Conservation (phyloP, 2,888 invertebrate genomes). For the Polymixis flavicincta region DNA sequence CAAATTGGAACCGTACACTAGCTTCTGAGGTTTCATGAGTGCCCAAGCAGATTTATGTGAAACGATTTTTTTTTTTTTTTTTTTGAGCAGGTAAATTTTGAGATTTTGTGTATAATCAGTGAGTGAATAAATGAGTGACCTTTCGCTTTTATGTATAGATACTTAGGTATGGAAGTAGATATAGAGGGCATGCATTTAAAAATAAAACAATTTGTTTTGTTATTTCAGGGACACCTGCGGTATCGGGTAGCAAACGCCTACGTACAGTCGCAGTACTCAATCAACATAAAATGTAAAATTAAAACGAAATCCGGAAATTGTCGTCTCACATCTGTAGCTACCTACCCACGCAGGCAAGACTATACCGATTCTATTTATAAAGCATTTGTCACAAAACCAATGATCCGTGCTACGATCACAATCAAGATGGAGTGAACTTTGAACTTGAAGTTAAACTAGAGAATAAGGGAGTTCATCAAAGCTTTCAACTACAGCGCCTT, state of each 20-base stretch:
- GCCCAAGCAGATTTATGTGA: no score
- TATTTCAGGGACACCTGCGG: neutral
- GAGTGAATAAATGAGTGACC: no score
- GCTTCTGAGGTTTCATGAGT: no score
- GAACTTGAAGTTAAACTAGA: conserved; percentile 54
- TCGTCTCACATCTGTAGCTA: neutral
- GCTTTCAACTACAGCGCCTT: conserved; percentile 65
- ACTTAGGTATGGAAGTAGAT: no score
- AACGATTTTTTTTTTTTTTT: no score
- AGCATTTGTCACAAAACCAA: conserved; percentile 46
- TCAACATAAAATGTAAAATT: conserved; percentile 29
- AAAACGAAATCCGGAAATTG: conserved; percentile 3
- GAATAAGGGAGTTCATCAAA: conserved; percentile 61
- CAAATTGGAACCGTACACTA: no score
- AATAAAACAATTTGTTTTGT: no score
- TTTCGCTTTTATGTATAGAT: no score
- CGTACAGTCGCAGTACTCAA: neutral
- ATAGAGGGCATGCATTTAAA: no score
- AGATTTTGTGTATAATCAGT: no score
- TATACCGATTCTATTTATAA: conserved; percentile 33
- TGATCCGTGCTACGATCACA: conserved; percentile 43
- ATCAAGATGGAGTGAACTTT: conserved; percentile 62
- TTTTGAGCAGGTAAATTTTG: no score
- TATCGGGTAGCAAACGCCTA: conserved; percentile 2
- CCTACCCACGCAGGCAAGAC: conserved; percentile 6